Conservation (phyloP, 2,888 invertebrate species). For the Callosobruchus maculatus region DNA sequence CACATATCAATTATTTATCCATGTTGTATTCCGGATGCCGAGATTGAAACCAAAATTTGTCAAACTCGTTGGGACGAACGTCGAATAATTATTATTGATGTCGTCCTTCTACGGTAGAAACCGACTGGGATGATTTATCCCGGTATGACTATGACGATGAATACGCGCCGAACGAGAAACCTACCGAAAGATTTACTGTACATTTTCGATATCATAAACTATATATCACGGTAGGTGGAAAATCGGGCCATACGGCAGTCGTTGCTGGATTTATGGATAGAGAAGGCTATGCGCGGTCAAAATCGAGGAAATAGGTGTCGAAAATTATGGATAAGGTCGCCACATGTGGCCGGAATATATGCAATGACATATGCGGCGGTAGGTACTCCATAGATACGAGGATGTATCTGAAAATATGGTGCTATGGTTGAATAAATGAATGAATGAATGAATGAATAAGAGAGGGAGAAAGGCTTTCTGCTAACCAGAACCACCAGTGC, state of each 20-base stretch:
- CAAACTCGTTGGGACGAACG: not conserved
- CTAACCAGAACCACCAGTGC: too few species aligned
- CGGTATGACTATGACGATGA: not conserved
- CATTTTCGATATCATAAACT: not conserved
- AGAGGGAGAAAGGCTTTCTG: too few species aligned
- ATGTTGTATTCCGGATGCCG: not conserved
- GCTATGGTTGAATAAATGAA: not conserved
- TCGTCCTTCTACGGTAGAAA: not conserved
- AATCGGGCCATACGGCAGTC: not conserved
- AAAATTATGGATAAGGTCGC: not conserved
- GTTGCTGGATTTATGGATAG: not conserved
- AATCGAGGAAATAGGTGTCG: not conserved
- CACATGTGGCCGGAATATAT: not conserved
- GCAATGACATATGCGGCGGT: not conserved
- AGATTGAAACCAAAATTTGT: not conserved
- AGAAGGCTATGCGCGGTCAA: not conserved
- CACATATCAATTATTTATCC: too few species aligned
- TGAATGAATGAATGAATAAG: too few species aligned
- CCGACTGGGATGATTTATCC: not conserved
- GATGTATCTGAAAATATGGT: too few species aligned
- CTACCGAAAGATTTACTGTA: not conserved
- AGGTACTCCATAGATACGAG: not conserved
- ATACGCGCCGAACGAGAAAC: not conserved
- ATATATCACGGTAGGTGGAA: not conserved
- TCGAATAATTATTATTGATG: not conserved